Percentiles rank a stretch among this genome's conserved stretches.
These are phyloP conservation scores for Stegophylla sp. DNA, from an alignment of 2,888 invertebrate genomes.

Conservation along the genomic window DNA sequence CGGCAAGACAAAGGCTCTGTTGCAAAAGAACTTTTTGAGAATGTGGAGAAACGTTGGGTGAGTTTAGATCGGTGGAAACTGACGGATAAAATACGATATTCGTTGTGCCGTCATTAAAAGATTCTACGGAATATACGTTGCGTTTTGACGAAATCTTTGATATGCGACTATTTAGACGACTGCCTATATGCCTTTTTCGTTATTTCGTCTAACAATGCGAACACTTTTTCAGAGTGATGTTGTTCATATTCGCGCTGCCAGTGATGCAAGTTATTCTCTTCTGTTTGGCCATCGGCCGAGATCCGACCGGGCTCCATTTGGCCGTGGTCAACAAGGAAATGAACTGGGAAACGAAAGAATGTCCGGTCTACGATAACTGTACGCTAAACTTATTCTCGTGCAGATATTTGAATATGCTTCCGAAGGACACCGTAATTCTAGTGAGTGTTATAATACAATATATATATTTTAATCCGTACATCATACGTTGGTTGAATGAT, in stretches of 20 bases:
- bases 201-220: too few species aligned
- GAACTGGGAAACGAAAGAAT: slow-evolving; percentile 66
- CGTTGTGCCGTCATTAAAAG: too few species aligned
- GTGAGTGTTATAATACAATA: slow-evolving; percentile 63
- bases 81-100: neutral
- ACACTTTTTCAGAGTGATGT: slow-evolving; percentile 69
- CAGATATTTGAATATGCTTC: slow-evolving; percentile 78
- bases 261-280: slow-evolving; percentile 93
- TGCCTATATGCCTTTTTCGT: too few species aligned
- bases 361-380: slow-evolving; percentile 70
- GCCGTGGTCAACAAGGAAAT: slow-evolving; percentile 80
- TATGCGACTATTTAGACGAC: too few species aligned
- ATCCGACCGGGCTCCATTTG: slow-evolving; percentile 81
- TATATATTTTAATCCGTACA: too few species aligned
- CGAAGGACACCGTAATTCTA: slow-evolving; percentile 76
- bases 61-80: slow-evolving; percentile 60
- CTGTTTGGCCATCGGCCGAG: slow-evolving; percentile 88
- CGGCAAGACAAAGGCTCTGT: slow-evolving; percentile 82
- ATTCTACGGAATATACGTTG: too few species aligned
- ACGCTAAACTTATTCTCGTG: slow-evolving; percentile 78
- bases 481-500: too few species aligned
- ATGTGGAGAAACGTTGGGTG: slow-evolving; percentile 91
- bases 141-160: neutral
- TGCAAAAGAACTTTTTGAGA: slow-evolving; percentile 86
- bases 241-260: slow-evolving; percentile 92